Conservation (phyloP, 2,113 vertebrate genomes). For the Sceloporus tristichus region DNA sequence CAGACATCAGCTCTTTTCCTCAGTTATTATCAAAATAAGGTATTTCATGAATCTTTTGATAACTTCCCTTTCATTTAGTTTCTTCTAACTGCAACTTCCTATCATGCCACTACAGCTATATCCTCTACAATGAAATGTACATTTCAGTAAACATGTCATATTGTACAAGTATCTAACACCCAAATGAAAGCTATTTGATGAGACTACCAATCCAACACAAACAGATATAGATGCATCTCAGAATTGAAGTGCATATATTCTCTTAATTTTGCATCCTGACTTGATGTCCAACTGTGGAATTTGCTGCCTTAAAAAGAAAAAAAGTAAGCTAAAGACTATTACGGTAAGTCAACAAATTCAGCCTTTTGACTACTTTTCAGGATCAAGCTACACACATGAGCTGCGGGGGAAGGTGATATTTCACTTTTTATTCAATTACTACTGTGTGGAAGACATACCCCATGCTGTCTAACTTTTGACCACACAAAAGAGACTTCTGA, state of each 20-base stretch:
- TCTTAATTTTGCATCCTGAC: constrained; percentile 14
- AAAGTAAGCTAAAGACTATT: neutral
- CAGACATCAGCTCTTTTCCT: no score
- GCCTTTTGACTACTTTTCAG: constrained; percentile 27
- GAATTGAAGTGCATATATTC: neutral
- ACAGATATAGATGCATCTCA: neutral
- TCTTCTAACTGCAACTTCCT: neutral
- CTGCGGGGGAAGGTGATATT: constrained; percentile 16
- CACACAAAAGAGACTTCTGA: constrained; percentile 34
- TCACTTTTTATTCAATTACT: neutral
- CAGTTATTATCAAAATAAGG: no score
- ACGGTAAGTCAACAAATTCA: constrained; percentile 19
- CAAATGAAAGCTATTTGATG: neutral
- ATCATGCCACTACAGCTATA: neutral
- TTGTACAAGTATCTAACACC: neutral
- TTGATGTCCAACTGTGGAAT: constrained; percentile 4
- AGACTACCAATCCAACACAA: neutral
- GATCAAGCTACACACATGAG: constrained; percentile 29
- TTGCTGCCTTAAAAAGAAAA: constrained; percentile 36
- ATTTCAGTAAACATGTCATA: neutral
- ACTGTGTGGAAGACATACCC: constrained; percentile 13
- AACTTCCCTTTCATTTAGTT: neutral
- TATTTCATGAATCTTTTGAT: no score
- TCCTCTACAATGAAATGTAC: neutral
- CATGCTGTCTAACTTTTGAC: neutral